Evolutionary conservation across 2,888 invertebrate species (phyloP).

Genomic region (Hypselothyrea guttata): DNA sequence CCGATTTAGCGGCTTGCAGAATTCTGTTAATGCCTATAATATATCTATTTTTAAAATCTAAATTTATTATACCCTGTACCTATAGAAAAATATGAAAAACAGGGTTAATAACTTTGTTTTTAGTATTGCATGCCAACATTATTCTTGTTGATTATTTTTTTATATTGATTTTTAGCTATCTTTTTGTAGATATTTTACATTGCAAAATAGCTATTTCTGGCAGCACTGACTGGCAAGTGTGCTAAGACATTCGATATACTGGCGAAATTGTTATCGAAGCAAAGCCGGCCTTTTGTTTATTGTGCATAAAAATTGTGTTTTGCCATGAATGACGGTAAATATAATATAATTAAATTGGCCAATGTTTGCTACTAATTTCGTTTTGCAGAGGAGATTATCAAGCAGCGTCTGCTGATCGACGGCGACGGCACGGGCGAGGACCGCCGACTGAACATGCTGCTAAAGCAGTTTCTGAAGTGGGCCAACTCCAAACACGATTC

Average conservation of each 20-base stretch:
- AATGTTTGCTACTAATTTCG: neutral
- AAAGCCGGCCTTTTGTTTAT: conserved; percentile 36
- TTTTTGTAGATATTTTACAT: too few relatives aligned
- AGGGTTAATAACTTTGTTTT: too few relatives aligned
- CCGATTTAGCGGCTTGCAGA: too few relatives aligned
- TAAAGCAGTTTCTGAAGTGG: conserved; percentile 93
- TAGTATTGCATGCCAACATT: too few relatives aligned
- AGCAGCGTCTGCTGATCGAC: conserved; percentile 94
- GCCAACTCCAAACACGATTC: conserved; percentile 86
- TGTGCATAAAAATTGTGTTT: neutral
- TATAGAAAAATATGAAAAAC: too few relatives aligned
- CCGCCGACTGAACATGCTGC: conserved; percentile 90
- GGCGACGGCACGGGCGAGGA: conserved; percentile 99
- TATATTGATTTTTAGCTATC: too few relatives aligned
- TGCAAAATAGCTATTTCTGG: too few relatives aligned
- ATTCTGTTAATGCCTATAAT: too few relatives aligned
- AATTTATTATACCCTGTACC: too few relatives aligned
- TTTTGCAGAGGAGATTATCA: conserved; percentile 94
- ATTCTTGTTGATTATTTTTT: too few relatives aligned
- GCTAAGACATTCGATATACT: neutral
- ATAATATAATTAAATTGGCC: neutral
- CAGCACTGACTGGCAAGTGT: too few relatives aligned
- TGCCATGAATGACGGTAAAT: conserved; percentile 46
- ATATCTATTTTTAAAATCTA: too few relatives aligned
- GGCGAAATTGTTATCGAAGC: neutral